Evolutionary conservation across 1,140 invertebrate genomes (phyloP), one percentile per base, ranked within the genome.

Genomic region (Thalassaphorura encarpata): DNA sequence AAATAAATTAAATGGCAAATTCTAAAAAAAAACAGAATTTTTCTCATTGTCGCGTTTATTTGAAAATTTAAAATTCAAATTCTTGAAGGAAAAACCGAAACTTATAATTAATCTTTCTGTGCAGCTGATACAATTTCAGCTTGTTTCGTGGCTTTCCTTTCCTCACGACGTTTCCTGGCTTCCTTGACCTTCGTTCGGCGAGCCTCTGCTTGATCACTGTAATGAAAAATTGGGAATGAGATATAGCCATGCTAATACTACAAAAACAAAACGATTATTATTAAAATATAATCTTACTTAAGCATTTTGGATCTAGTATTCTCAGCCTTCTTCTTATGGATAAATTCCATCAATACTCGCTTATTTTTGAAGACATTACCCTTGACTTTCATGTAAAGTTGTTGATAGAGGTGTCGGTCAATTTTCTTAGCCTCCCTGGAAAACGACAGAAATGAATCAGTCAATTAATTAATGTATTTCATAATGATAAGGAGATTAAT

Each of bases 271-370:
- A n/a, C n/a, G n/a, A n/a, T n/a, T n/a, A n/a, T n/a, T n/a, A n/a
- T n/a, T n/a, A 51, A 23, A 26, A 50, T 8, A 47, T 54, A 62
- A 54, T 70, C 73, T 69, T 76, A 86, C 83, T 78, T 81, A 65
- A 97, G 79, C 85, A 96, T 92, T 76, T 99, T 99, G 63, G 89
- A 83, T 73, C 97, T 85, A 57, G 87, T 83, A 69, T 99, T 98
- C 73, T 99, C 96, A 48, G 95, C 91, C 82, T 99, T 99, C 83
- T 97, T 98, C 80, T 98, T 99, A 79, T 99, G 97, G 72, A 99
- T 99, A 75, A 91, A 96, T 75, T 99, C 97, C 93, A 99, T 99
- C 13, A 99, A 76, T 2, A 97, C 91, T 73, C 97, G 83, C 82
- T 99, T 99, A 81, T 99, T 99, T 77, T 98, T 98, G 81, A 99